These are phyloP conservation scores for Sylvia borin DNA, from an alignment of 2,797 vertebrate species.

Conservation along the genomic window DNA sequence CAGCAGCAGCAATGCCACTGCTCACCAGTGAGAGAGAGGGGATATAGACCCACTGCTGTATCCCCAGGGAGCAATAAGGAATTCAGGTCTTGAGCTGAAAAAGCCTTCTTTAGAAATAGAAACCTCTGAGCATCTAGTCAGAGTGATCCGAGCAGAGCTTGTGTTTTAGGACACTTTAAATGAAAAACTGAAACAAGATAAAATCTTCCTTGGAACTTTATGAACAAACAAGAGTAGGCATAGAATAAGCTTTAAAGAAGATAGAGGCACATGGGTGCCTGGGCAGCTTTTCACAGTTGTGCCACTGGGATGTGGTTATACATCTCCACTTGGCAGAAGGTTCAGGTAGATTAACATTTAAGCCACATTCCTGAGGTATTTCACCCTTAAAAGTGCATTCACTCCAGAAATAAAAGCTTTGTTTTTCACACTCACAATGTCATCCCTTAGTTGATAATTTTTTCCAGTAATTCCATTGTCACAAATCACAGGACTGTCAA, in stretches of 20 bases:
- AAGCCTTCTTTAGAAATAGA: background rate
- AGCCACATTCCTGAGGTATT: background rate
- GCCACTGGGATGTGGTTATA: background rate
- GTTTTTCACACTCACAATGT: conserved; percentile 27
- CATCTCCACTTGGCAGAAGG: background rate
- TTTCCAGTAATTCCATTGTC: conserved; percentile 67
- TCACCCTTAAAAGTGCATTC: conserved; percentile 46
- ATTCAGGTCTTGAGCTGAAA: background rate
- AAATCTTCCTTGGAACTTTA: background rate
- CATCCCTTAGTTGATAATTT: conserved; percentile 48
- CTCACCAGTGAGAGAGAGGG: background rate
- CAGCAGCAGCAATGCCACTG: background rate
- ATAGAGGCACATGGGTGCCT: background rate
- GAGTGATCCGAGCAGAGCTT: background rate
- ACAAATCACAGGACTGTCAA: conserved; percentile 70
- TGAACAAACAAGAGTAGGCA: background rate
- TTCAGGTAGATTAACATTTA: background rate
- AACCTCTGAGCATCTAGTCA: background rate
- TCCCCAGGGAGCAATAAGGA: background rate
- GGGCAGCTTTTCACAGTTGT: background rate
- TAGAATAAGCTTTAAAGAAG: background rate
- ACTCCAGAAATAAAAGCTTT: conserved; percentile 62
- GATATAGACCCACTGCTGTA: background rate
- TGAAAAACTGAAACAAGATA: background rate
- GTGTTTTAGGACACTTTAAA: background rate